Evolutionary conservation across 2,113 vertebrate species (phyloP).

Genomic region (Leptosomus discolor): DNA sequence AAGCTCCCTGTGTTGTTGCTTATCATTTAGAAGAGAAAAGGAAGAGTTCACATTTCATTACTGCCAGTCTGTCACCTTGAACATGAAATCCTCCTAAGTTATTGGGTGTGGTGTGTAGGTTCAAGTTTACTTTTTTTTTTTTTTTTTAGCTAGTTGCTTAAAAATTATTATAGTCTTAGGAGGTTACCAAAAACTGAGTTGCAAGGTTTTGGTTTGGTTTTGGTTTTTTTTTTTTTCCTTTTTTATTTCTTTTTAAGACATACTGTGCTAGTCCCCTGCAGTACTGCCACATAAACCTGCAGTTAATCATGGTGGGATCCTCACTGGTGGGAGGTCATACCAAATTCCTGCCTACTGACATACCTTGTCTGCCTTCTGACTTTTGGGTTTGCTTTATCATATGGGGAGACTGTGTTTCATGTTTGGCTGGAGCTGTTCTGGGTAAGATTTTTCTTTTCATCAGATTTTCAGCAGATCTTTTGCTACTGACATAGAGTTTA

Average conservation of each 20-base stretch:
- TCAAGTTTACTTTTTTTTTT: neutral
- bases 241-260: neutral
- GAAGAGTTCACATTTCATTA: constrained; percentile 5
- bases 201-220: neutral
- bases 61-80: constrained; percentile 1
- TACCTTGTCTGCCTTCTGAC: neutral
- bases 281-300: neutral
- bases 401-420: fast-evolving
- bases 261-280: neutral
- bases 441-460: neutral
- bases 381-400: neutral
- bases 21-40: neutral
- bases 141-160: neutral
- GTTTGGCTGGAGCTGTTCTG: neutral
- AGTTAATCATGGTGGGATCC: neutral
- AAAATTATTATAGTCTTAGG: neutral
- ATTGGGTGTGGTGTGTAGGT: neutral
- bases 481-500: fast-evolving
- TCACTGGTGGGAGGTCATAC: neutral
- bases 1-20: constrained; percentile 35
- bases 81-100: neutral
- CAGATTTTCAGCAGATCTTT: neutral
- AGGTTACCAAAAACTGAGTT: neutral
- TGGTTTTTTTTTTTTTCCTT: fast-evolving
- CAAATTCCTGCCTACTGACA: neutral